Percentiles rank a stretch among this genome's conserved stretches.
Evolutionary conservation across 92 coral and sea anemone genomes (phyloP).

Genomic region (Diadumene lineata): DNA sequence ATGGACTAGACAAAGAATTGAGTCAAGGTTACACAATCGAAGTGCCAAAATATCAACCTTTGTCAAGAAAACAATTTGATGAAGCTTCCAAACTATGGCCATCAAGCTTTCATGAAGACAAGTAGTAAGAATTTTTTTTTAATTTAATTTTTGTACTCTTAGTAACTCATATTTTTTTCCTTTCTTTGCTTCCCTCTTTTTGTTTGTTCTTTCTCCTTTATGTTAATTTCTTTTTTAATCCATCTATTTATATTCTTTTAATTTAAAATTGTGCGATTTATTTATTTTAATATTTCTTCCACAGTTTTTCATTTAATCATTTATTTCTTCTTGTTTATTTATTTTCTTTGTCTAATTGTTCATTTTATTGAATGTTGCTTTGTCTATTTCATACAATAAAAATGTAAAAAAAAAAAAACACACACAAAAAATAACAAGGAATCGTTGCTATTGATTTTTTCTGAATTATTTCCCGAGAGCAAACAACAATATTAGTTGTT

Average conservation of each 20-base stretch:
- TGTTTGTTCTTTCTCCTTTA: neutral
- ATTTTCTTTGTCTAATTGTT: too few relatives aligned
- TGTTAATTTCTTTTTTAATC: neutral
- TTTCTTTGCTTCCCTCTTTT: neutral
- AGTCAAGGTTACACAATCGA: slow-evolving; percentile 58
- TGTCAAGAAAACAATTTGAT: slow-evolving; percentile 82
- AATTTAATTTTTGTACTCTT: neutral
- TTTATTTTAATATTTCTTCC: neutral
- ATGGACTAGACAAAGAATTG: slow-evolving; percentile 29
- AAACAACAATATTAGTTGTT: too few relatives aligned
- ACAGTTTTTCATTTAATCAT: neutral
- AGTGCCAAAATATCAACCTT: slow-evolving; percentile 78
- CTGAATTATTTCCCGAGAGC: too few relatives aligned
- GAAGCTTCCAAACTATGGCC: slow-evolving; percentile 91
- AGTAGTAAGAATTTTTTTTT: slow-evolving; percentile 59
- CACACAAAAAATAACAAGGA: too few relatives aligned
- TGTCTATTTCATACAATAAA: too few relatives aligned
- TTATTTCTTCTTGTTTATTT: neutral
- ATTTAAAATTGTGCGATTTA: neutral
- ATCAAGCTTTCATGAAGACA: slow-evolving; percentile 85
- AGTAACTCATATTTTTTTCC: neutral
- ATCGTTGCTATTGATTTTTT: too few relatives aligned
- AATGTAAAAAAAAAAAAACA: too few relatives aligned
- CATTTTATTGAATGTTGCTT: too few relatives aligned
- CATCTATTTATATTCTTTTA: neutral